Percentiles rank a stretch among this genome's conserved stretches.
Conservation (phyloP, 2,888 invertebrate genomes). For the Cosmia trapezina region DNA sequence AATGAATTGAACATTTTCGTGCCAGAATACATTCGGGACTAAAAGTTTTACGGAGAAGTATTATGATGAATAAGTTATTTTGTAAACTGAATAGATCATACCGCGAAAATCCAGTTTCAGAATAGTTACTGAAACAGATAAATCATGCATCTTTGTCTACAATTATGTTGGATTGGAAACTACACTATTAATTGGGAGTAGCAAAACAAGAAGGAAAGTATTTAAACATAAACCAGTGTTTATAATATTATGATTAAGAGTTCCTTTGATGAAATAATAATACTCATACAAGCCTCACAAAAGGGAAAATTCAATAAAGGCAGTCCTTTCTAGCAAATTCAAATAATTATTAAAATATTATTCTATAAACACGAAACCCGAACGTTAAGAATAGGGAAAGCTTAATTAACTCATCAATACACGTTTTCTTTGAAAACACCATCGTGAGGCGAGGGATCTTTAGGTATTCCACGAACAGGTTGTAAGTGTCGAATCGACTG, state of each 20-base stretch:
- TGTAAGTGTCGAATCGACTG: slow-evolving; percentile 67
- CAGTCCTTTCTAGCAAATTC: slow-evolving; percentile 24
- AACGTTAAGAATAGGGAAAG: slow-evolving; percentile 57
- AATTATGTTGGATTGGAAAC: not conserved
- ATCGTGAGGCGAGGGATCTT: slow-evolving; percentile 74
- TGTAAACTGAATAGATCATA: slow-evolving; percentile 37
- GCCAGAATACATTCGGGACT: slow-evolving; percentile 47
- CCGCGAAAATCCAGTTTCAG: slow-evolving; percentile 4
- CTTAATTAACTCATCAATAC: slow-evolving; percentile 85
- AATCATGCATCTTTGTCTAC: not conserved
- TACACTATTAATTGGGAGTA: not conserved
- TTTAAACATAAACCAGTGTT: slow-evolving; percentile 6
- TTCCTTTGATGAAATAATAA: slow-evolving; percentile 37
- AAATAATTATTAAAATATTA: slow-evolving; percentile 50
- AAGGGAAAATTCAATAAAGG: slow-evolving; percentile 38
- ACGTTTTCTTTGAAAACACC: slow-evolving; percentile 79
- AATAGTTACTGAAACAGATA: slow-evolving; percentile 6
- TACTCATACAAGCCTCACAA: slow-evolving; percentile 43
- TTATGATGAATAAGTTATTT: slow-evolving; percentile 58
- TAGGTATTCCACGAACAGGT: slow-evolving; percentile 75
- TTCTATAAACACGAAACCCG: slow-evolving; percentile 53
- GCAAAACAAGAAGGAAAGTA: slow-evolving; percentile 12
- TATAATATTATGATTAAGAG: slow-evolving; percentile 6
- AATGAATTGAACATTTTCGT: slow-evolving; percentile 56
- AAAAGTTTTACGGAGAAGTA: slow-evolving; percentile 48